phyloP scores from a whole-genome alignment of 2,888 invertebrate species.

The Oxycera nigricornis region DNA sequence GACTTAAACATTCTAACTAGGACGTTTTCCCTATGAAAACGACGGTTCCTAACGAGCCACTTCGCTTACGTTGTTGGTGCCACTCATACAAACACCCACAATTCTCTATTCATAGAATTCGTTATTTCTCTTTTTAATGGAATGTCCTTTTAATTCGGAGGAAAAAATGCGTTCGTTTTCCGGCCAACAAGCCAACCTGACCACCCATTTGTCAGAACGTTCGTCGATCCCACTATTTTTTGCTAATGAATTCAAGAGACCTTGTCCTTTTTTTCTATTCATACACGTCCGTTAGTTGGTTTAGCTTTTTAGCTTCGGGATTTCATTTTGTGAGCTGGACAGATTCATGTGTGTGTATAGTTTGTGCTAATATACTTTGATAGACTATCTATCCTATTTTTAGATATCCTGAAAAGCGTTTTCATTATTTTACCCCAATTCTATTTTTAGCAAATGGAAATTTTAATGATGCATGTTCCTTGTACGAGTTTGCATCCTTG shows the following conservation, averaged over 20 bases:
- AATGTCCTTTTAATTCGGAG: background rate
- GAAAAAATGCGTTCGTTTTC: background rate
- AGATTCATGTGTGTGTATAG: background rate
- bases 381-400: background rate
- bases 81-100: too few relatives aligned
- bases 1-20: too few relatives aligned
- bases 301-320: background rate
- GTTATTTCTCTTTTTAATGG: background rate
- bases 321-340: background rate
- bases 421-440: conserved; percentile 32
- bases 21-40: too few relatives aligned
- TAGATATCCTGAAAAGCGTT: conserved; percentile 16
- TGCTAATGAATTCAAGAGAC: conserved; percentile 11
- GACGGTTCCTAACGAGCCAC: too few relatives aligned
- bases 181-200: too few relatives aligned
- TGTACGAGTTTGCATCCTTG: background rate
- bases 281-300: too few relatives aligned
- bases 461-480: conserved; percentile 36
- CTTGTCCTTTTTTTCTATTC: conserved; percentile 4
- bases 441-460: conserved; percentile 38
- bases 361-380: background rate
- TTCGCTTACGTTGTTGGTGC: too few relatives aligned
- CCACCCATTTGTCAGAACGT: background rate
- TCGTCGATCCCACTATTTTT: background rate
- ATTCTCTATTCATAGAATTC: too few relatives aligned